A percentile compares a stretch with the other conserved stretches of the same genome.
Evolutionary conservation across 2,797 vertebrate species (phyloP).

Genomic region (Prionace glauca): DNA sequence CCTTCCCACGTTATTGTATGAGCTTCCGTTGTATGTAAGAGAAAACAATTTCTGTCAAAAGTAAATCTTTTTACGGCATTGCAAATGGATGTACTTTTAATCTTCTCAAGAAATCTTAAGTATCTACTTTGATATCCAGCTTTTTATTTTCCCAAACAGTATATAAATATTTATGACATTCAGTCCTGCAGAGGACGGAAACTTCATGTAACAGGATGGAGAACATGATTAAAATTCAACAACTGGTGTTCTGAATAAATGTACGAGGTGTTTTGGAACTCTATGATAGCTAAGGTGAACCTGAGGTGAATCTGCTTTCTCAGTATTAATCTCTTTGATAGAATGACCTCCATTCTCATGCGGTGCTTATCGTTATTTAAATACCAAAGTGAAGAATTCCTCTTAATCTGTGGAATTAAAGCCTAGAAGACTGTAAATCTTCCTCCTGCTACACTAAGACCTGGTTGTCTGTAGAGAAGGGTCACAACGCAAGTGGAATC

Average conservation of each 20-base stretch:
- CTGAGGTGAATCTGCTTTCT: not conserved
- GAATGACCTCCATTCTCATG: not conserved
- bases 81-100: not conserved
- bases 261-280: not conserved
- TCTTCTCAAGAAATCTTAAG: not conserved
- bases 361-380: not conserved
- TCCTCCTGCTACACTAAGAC: not conserved
- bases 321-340: not conserved
- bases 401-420: not conserved
- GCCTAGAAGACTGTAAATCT: not conserved
- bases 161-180: not conserved
- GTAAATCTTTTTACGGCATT: not conserved
- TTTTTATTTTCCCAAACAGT: not conserved
- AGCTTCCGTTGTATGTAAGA: not conserved
- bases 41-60: not conserved
- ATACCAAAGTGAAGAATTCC: not conserved
- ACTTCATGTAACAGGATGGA: not conserved
- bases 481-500: not conserved
- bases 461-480: not conserved
- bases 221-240: not conserved
- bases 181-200: not conserved
- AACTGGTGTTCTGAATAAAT: not conserved
- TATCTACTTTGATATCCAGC: not conserved
- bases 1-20: not conserved
- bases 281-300: not conserved